Percentiles rank a stretch among this genome's conserved stretches.
Evolutionary conservation across 2,888 invertebrate species (phyloP).

Genomic region (Dynastes maya): DNA sequence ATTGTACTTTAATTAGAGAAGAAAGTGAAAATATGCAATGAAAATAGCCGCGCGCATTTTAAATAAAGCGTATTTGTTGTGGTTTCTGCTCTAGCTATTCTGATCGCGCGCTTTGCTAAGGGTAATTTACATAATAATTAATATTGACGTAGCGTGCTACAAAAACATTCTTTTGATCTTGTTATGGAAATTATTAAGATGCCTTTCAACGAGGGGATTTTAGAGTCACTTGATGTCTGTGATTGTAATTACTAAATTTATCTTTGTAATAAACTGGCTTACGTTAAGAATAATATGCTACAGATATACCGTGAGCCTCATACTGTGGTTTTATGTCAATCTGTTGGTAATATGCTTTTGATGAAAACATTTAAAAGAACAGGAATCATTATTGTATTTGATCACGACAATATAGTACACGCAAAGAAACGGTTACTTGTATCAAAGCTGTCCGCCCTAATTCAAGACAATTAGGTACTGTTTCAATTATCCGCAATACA

Average conservation of each 20-base stretch:
- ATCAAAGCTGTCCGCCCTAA: too few relatives aligned
- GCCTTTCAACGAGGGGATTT: background rate
- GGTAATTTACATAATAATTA: conserved; percentile 30
- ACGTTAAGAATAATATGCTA: conserved; percentile 1
- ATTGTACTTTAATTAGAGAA: conserved; percentile 36
- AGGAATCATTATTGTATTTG: too few relatives aligned
- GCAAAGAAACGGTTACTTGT: too few relatives aligned
- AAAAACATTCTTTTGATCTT: conserved; percentile 33
- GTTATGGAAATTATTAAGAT: conserved; percentile 27
- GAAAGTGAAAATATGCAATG: conserved; percentile 44
- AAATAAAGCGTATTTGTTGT: conserved; percentile 28
- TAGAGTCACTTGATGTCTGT: background rate
- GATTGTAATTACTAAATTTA: background rate
- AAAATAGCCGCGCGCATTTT: conserved; percentile 34
- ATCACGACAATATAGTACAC: too few relatives aligned
- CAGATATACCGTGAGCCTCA: background rate
- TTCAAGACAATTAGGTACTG: too few relatives aligned
- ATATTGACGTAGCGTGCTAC: conserved; percentile 20
- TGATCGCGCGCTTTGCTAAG: conserved; percentile 12
- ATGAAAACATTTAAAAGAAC: too few relatives aligned
- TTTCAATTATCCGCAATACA: too few relatives aligned
- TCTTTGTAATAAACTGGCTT: background rate
- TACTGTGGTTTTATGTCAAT: too few relatives aligned
- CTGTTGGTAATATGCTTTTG: too few relatives aligned
- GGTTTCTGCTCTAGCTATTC: conserved; percentile 16